Conservation (phyloP, 1,140 invertebrate genomes). For the Hydropsyche tenuis region DNA sequence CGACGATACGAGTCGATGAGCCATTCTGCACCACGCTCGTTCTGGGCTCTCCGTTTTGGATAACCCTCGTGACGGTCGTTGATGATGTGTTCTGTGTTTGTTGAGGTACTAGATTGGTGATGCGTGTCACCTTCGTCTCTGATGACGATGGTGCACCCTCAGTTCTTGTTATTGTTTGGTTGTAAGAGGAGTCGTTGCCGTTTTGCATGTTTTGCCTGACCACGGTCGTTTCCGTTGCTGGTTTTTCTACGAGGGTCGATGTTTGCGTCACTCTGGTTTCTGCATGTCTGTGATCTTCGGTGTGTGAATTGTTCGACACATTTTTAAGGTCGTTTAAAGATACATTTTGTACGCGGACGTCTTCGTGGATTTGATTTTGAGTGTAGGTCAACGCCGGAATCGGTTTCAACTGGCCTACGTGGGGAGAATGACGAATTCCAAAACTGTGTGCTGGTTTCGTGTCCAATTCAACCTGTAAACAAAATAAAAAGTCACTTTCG, state of each 20-base stretch:
- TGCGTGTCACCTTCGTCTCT: constrained; percentile 18
- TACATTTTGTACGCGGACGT: constrained; percentile 12
- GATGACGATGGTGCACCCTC: constrained; percentile 5
- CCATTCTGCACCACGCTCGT: neutral
- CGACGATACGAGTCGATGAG: constrained; percentile 21
- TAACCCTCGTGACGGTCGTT: constrained; percentile 14
- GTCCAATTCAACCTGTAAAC: constrained; percentile 14
- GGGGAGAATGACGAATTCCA: constrained; percentile 87
- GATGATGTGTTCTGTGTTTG: constrained; percentile 4
- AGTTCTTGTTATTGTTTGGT: neutral
- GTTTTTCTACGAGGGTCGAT: neutral
- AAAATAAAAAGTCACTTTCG: no score
- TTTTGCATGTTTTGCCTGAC: constrained; percentile 10
- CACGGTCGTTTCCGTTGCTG: neutral
- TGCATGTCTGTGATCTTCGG: neutral
- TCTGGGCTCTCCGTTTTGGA: neutral
- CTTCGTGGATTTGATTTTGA: constrained; percentile 26
- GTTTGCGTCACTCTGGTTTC: neutral
- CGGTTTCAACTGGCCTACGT: constrained; percentile 69
- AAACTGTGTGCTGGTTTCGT: constrained; percentile 74
- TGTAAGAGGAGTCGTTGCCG: neutral
- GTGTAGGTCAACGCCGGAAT: constrained; percentile 33
- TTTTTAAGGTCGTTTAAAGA: neutral
- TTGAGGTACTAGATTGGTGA: constrained; percentile 25
- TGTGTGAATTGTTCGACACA: neutral